Evolutionary conservation across 2,113 vertebrate genomes (phyloP), one percentile per base, ranked within the genome.

Genomic region (Rhynchopsitta pachyrhyncha): DNA sequence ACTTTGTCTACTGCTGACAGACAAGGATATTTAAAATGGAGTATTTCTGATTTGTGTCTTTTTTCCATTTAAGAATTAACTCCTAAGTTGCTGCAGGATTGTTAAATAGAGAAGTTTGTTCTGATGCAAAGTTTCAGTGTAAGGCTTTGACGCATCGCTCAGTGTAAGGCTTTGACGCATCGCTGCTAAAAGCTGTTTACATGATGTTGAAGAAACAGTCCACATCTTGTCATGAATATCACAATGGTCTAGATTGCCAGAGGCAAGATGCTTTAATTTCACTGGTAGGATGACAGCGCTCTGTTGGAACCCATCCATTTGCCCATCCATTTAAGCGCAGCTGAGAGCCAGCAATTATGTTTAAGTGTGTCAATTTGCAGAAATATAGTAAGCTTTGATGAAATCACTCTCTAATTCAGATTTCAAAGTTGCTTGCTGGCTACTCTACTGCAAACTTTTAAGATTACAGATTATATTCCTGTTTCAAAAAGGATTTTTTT

Each of bases 1-100:
- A 66, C 44, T 77, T 78, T 84, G 59, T 77, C 77, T 94, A 22
- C 68, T 77, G 68, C 71, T 96, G 85, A 95, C 84, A 96, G 79
- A 90, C 81, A 90, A 92, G 80, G 64, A n/a, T 90, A 35, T 91
- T 92, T 92, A 81, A 93, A 86, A 71, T 81, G 15, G 41, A 92
- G 23, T 55, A 44, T 79, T 90, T 83, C 70, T 86, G 14, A 46
- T 82, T 71, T 3, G 9, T 59, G 46, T 28, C 11, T 90, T 87
- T 94, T 82, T 88, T 88, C 29, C 28, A 47, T 80, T 70, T 28
- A 14, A 53, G 9, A 55, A 18, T 93, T 93, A 93, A 87, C 91
- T 87, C 77, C 66, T 90, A 44, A 42, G 59, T 83, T 87, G 19
- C 82, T 20, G 25, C 28, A 33, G 42, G 17, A 47, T 23, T 55